Evolutionary conservation across 1,140 invertebrate genomes (phyloP).

Genomic region (Zaprionus davidi): DNA sequence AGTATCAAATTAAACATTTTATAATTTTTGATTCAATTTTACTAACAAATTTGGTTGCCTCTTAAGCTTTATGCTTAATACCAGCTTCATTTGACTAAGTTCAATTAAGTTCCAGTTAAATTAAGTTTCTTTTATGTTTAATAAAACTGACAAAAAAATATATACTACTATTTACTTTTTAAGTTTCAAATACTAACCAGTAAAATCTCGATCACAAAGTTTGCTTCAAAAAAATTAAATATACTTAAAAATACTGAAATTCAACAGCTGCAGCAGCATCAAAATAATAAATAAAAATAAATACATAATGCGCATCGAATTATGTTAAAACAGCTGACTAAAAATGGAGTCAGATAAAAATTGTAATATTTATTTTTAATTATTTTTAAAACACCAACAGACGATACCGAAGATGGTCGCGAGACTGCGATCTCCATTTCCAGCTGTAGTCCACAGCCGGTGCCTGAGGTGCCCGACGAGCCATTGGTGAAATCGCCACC

Average conservation of each 20-base stretch:
- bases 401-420: conserved; percentile 79
- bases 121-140: conserved; percentile 44
- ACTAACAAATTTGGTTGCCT: conserved; percentile 75
- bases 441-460: conserved; percentile 83
- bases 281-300: conserved; percentile 53
- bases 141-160: conserved; percentile 40
- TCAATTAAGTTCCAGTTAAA: conserved; percentile 44
- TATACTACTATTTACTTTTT: conserved; percentile 47
- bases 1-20: conserved; percentile 33
- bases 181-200: conserved; percentile 73
- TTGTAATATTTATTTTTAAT: conserved; percentile 41
- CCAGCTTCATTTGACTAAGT: conserved; percentile 43
- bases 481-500: conserved; percentile 94
- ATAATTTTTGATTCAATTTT: conserved; percentile 47
- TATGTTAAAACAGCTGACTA: conserved; percentile 27
- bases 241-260: conserved; percentile 31
- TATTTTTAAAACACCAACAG: conserved; percentile 67
- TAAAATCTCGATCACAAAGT: conserved; percentile 72
- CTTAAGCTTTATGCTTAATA: conserved; percentile 78
- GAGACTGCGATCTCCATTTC: conserved; percentile 83
- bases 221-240: conserved; percentile 60
- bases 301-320: conserved; percentile 63
- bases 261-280: conserved; percentile 61
- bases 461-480: conserved; percentile 85
- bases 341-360: conserved; percentile 13